Evolutionary conservation across 2,113 vertebrate genomes (phyloP).

Genomic region (Nipponia nippon): DNA sequence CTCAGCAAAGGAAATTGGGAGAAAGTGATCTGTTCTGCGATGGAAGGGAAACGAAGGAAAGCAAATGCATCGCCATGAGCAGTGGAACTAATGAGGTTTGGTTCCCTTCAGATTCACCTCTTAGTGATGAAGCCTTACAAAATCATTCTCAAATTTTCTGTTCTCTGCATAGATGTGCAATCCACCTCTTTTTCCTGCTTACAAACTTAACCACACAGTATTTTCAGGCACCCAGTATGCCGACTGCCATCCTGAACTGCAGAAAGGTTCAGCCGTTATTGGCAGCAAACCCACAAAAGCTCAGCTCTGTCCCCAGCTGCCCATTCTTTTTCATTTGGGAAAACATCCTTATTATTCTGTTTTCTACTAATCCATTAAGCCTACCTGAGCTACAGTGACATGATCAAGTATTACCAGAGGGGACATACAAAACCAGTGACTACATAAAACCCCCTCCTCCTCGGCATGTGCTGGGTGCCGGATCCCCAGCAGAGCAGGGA

Average conservation of each 20-base stretch:
- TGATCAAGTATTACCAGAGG: not conserved
- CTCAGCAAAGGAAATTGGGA: not conserved
- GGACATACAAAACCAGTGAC: not conserved
- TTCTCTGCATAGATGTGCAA: not conserved
- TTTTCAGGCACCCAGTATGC: not conserved
- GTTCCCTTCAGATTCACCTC: not conserved
- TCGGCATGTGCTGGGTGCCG: not conserved
- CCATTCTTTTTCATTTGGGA: not conserved
- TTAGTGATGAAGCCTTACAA: not conserved
- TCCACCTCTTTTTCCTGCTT: not conserved
- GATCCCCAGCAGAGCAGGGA: not conserved
- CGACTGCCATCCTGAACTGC: not conserved
- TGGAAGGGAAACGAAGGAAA: not conserved
- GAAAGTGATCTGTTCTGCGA: not conserved
- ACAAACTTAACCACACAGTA: too few relatives aligned
- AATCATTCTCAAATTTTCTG: not conserved
- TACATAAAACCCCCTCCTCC: not conserved
- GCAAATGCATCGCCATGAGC: not conserved
- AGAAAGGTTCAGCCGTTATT: not conserved
- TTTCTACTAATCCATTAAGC: not conserved
- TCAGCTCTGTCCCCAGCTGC: not conserved
- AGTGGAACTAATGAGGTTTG: not conserved
- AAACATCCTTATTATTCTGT: not conserved
- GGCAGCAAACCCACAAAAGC: not conserved
- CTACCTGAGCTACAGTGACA: not conserved